Percentiles rank a stretch among this genome's conserved stretches.
Conservation (phyloP, 37 sponge, comb jelly and placozoan species). For the Crambe crambe region DNA sequence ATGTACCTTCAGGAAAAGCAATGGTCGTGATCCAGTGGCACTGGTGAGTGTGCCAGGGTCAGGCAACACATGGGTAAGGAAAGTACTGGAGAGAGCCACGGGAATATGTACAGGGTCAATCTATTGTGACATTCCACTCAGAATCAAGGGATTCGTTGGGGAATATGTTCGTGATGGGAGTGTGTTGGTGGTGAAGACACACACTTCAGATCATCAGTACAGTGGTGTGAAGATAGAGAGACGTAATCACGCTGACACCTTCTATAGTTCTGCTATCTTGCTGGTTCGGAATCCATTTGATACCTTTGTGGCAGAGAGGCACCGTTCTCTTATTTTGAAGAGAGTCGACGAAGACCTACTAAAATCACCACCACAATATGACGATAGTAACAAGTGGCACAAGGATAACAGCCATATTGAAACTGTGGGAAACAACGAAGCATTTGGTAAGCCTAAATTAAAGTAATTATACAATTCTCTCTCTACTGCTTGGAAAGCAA, state of each 20-base stretch:
- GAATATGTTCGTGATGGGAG: constrained; percentile 33
- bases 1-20: neutral
- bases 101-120: constrained; percentile 64
- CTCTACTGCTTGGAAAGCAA: too few relatives aligned
- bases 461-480: too few relatives aligned
- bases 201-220: constrained; percentile 23
- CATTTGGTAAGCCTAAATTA: constrained; percentile 24
- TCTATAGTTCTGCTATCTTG: constrained; percentile 42
- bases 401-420: neutral
- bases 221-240: neutral
- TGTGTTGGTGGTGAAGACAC: constrained; percentile 63
- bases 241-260: neutral
- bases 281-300: constrained; percentile 53
- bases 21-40: constrained; percentile 36
- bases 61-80: constrained; percentile 69
- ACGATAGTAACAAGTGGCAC: neutral
- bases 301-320: constrained; percentile 55
- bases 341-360: neutral
- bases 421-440: neutral
- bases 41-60: constrained; percentile 52
- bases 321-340: neutral
- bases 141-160: constrained; percentile 44
- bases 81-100: constrained; percentile 47
- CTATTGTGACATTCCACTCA: constrained; percentile 43
- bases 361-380: neutral